Percentiles rank a stretch among this genome's conserved stretches.
Conservation (phyloP, 2,113 vertebrate genomes). For the Laticauda laticaudata region DNA sequence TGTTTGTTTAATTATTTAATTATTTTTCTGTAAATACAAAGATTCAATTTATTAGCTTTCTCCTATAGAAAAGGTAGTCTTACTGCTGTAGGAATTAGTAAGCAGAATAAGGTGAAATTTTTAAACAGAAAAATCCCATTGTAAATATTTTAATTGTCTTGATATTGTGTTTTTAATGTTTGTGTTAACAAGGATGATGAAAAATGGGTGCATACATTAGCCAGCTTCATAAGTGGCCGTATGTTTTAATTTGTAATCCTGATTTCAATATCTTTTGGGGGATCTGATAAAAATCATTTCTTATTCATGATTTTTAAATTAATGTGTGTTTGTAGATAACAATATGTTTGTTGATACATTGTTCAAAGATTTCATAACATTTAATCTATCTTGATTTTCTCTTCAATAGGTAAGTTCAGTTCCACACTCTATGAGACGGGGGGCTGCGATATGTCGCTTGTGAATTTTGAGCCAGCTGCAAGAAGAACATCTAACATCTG, state of each 20-base stretch:
- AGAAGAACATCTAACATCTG: conserved; percentile 97
- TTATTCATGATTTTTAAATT: neutral
- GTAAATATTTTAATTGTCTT: neutral
- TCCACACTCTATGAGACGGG: conserved; percentile 92
- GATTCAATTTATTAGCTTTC: neutral
- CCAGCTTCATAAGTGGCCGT: neutral
- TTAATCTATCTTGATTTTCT: conserved; percentile 58
- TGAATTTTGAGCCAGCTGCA: conserved; percentile 96
- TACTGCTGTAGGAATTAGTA: neutral
- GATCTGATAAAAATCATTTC: too few relatives aligned
- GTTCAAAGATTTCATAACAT: conserved; percentile 28
- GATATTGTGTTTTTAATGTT: neutral
- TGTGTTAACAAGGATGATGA: neutral
- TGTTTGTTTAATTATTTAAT: neutral
- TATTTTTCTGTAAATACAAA: neutral
- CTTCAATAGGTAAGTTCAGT: conserved; percentile 88
- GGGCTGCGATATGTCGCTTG: conserved; percentile 95
- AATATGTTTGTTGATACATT: conserved; percentile 30
- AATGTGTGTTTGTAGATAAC: neutral
- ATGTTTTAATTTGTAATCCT: neutral
- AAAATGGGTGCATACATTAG: neutral
- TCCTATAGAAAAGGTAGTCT: neutral
- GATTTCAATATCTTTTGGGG: neutral
- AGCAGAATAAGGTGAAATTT: neutral
- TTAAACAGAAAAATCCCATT: neutral